Base-by-base conservation (phyloP, 2,113 vertebrate species). In the Ellobius talpinus region DNA sequence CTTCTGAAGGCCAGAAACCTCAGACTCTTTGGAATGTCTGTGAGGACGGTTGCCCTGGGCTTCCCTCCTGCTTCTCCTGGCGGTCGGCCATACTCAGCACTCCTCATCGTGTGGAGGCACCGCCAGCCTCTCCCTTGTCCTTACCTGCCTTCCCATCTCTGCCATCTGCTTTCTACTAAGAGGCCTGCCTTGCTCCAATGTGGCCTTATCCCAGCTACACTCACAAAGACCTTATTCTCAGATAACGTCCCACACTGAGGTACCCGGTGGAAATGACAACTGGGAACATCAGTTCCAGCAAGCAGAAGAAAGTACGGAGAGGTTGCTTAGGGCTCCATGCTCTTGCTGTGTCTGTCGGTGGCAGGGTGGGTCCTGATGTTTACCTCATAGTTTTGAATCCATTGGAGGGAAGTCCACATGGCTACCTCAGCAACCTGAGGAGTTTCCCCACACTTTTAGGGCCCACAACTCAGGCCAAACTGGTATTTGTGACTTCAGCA, bases 41-140 rank as follows among this genome's bases (percentile, higher is more conserved):
- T 33, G 68, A 55, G 50, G 39, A 36, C 12, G 8, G 7, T 63
- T 4, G 5, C 39, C 9, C 47, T 1, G 0, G 3, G 61, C 29
- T 33, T 14, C 42, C 42, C 10, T 23, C 84, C 45, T 7, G 29
- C 50, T n/a, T 10, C 45, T 3, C 42, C 42, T 5, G 50, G 77
- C 7, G 6, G 23, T 5, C 52, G 6, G 5, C 29, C 3, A 5
- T 52, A 12, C 21, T 33, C 9, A 36, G 3, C 16, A 9, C 19
- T 26, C 24, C 19, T 33, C 6, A 19, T 45, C 50, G 16, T 33
- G 26, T 47, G 36, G n/a, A 45, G 1, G 2, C 1, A 0, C 42
- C 19, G 7, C 47, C 3, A 1, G 4, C 24, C 45, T 36, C 24
- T 0, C 4, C 7, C 24, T 72, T 9, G 7, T 5, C 4, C 12